phyloP scores from a whole-genome alignment of 1,140 invertebrate genomes.

The Drosophila erecta region DNA sequence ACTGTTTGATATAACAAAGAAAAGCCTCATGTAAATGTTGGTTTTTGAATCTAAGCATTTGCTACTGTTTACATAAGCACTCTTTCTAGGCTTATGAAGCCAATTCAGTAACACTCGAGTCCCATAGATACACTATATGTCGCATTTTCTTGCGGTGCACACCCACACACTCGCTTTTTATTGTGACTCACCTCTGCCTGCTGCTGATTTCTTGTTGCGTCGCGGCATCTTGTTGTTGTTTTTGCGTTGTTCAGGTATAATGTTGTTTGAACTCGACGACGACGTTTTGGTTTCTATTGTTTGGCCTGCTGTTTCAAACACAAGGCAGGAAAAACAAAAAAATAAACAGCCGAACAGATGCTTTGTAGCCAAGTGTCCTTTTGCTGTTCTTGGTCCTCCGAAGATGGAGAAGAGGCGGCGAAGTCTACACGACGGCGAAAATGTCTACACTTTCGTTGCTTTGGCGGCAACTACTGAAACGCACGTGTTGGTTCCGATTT shows the following conservation, averaged over 20 bases:
- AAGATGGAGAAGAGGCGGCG: conserved; percentile 5
- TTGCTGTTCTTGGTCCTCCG: background rate
- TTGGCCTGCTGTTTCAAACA: conserved; percentile 37
- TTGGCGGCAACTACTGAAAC: conserved; percentile 53
- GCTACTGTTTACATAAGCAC: too few species aligned
- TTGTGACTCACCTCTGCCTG: conserved; percentile 80
- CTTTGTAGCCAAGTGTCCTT: conserved; percentile 47
- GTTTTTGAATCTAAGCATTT: too few species aligned
- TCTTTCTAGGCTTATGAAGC: too few species aligned
- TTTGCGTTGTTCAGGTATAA: conserved; percentile 58
- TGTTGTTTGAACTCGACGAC: conserved; percentile 40
- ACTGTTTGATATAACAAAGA: too few species aligned
- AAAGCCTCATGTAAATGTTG: too few species aligned
- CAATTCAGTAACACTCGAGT: too few species aligned
- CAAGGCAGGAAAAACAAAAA: conserved; percentile 23
- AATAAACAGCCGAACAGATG: conserved; percentile 14
- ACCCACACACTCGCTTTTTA: conserved; percentile 11
- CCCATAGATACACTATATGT: background rate
- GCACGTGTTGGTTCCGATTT: conserved; percentile 48
- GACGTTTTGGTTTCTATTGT: conserved; percentile 43
- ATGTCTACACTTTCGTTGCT: conserved; percentile 40
- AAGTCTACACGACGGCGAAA: conserved; percentile 42
- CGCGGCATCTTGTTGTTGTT: conserved; percentile 71
- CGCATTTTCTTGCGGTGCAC: conserved; percentile 3
- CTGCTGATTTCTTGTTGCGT: conserved; percentile 76